Evolutionary conservation across 2,113 vertebrate species (phyloP), one percentile per base, ranked within the genome.

Genomic region (Gobiocypris rarus): DNA sequence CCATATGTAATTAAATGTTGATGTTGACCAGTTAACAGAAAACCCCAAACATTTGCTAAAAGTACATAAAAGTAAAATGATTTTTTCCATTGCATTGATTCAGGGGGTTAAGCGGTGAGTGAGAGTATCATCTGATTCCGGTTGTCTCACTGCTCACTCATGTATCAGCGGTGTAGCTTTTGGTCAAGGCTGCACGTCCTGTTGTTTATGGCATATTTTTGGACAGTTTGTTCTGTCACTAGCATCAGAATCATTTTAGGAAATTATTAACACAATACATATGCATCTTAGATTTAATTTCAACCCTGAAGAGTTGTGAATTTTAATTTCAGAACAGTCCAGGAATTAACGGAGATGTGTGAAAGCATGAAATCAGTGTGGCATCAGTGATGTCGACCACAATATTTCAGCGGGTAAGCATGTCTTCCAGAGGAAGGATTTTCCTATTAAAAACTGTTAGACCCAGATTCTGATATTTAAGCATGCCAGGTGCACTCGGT

Each of bases 401-500:
- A 34, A 6, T 54, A 54, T 75, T 19, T 19, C 31, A 26, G 24
- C 0, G 3, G 14, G 3, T 28, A 10, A 50, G 24, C 43, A n/a
- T n/a, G 5, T 76, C 52, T 58, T 41, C 5, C 5, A 3, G 50
- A 76, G 17, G 31, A 58, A 38, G 9, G 13, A 78, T 26, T 78
- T 41, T 41, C 5, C 56, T 76, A 9, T 38, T 79, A 9, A n/a
- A 76, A 80, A 31, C 34, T 79, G 9, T 43, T 59, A 45, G 22
- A 65, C 54, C 15, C 45, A 45, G 50, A 63, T 58, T 80, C 59
- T 54, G 52, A 78, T 71, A 52, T 71, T 78, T 54, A 67, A 73
- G 26, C 70, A 45, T 1, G 85, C 83, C 45, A 63, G 85, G 54
- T 73, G 79, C 54, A 73, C 34, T 83, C 76, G 79, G 83, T 84